Evolutionary conservation across 2,797 vertebrate genomes (phyloP).

Genomic region (Denticeps clupeoides): DNA sequence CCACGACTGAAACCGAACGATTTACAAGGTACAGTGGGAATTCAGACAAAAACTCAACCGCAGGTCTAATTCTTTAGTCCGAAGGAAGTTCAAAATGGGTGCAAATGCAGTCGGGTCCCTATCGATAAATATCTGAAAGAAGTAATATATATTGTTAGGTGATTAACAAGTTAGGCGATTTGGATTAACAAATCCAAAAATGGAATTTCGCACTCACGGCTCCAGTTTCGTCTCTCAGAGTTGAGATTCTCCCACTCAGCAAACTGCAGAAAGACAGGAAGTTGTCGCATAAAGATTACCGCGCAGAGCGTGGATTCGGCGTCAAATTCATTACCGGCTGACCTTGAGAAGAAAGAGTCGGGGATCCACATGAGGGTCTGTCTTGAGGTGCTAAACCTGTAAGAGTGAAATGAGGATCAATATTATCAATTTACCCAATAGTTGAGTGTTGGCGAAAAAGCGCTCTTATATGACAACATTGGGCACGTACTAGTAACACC

Average conservation of each 20-base stretch:
- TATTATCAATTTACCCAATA: background rate
- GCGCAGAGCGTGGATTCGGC: no score
- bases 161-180: no score
- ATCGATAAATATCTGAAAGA: slow-evolving; percentile 94
- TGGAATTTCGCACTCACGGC: slow-evolving; percentile 76
- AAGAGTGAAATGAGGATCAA: slow-evolving; percentile 13
- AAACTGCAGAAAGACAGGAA: slow-evolving; percentile 64
- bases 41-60: slow-evolving; percentile 56
- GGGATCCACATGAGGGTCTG: slow-evolving; percentile 98
- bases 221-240: slow-evolving; percentile 97
- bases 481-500: no score
- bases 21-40: background rate
- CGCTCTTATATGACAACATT: no score
- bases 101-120: slow-evolving; percentile 94
- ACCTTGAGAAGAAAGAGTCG: slow-evolving; percentile 99
- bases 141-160: slow-evolving; percentile 23
- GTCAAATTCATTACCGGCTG: no score
- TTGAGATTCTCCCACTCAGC: slow-evolving; percentile 97
- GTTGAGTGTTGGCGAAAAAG: background rate
- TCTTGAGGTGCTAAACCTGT: slow-evolving; percentile 93
- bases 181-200: background rate
- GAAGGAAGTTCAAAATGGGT: slow-evolving; percentile 96
- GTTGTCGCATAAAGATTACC: slow-evolving; percentile 3
- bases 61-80: slow-evolving; percentile 94
- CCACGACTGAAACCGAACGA: background rate